Conservation (phyloP, 23 tunicate genomes). For the Trididemnum miniatum region DNA sequence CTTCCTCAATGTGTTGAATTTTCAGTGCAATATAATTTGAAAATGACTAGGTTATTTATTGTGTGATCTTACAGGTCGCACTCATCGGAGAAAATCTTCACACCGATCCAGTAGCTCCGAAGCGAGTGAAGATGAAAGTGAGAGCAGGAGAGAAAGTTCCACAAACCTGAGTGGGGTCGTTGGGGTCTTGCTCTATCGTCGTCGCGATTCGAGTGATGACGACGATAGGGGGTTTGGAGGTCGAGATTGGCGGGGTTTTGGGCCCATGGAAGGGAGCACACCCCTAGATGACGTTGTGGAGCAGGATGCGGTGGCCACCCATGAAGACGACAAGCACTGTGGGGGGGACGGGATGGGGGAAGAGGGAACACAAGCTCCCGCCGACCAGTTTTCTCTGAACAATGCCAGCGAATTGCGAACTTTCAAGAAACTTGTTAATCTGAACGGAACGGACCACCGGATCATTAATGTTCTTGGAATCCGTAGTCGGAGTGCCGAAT, state of each 20-base stretch:
- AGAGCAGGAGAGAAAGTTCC: constrained; percentile 49
- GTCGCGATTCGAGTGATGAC: constrained; percentile 64
- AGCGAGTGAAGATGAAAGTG: constrained; percentile 77
- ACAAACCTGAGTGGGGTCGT: constrained; percentile 51
- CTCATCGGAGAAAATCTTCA: constrained; percentile 23
- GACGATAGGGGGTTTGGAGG: constrained; percentile 34
- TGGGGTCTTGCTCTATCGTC: constrained; percentile 25
- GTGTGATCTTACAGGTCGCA: constrained; percentile 31
- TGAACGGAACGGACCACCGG: constrained; percentile 27
- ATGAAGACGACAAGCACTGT: neutral
- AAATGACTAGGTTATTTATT: too few relatives aligned
- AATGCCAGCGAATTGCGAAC: constrained; percentile 16
- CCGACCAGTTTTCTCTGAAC: constrained; percentile 23
- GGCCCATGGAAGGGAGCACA: neutral
- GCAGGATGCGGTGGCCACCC: neutral
- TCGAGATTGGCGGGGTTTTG: constrained; percentile 9
- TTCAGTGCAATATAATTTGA: too few relatives aligned
- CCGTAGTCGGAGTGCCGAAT: constrained; percentile 81
- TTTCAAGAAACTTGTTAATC: constrained; percentile 19
- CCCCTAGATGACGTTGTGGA: constrained; percentile 13
- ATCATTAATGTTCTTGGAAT: constrained; percentile 45
- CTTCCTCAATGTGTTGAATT: too few relatives aligned
- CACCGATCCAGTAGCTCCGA: constrained; percentile 57
- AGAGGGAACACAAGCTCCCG: neutral
- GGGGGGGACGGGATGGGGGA: neutral